Percentiles rank a stretch among this genome's conserved stretches.
phyloP scores from a whole-genome alignment of 2,113 vertebrate species.

The Loxodonta africana region DNA sequence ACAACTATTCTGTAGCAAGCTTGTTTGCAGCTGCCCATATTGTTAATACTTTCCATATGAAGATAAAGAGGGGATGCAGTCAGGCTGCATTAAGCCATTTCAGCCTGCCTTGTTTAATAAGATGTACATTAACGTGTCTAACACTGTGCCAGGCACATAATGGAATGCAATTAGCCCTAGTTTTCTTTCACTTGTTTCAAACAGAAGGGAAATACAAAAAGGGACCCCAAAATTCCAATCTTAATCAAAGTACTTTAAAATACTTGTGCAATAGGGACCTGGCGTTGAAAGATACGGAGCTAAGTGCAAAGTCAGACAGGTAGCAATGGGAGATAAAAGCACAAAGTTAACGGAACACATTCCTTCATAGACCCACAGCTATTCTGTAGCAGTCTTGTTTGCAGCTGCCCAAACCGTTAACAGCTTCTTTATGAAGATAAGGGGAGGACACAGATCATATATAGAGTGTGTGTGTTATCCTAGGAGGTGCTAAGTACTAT shows the following conservation, averaged over 20 bases:
- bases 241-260: slow-evolving; percentile 5
- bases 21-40: neutral
- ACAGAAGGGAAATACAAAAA: neutral
- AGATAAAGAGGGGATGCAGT: neutral
- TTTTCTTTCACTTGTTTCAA: slow-evolving; percentile 27
- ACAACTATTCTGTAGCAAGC: neutral
- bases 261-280: neutral
- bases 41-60: slow-evolving; percentile 2
- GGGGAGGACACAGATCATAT: neutral
- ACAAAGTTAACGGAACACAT: neutral
- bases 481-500: neutral
- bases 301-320: neutral
- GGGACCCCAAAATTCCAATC: neutral
- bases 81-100: neutral
- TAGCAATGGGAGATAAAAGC: neutral
- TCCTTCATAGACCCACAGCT: neutral
- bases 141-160: neutral
- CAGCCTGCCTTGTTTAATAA: slow-evolving; percentile 10
- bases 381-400: neutral
- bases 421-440: slow-evolving; percentile 39
- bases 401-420: neutral
- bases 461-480: neutral
- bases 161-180: neutral
- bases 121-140: neutral
- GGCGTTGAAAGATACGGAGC: neutral